Percentiles rank a stretch among this genome's conserved stretches.
Evolutionary conservation across 2,888 invertebrate genomes (phyloP).

Genomic region (Tuberolachnus salignus): DNA sequence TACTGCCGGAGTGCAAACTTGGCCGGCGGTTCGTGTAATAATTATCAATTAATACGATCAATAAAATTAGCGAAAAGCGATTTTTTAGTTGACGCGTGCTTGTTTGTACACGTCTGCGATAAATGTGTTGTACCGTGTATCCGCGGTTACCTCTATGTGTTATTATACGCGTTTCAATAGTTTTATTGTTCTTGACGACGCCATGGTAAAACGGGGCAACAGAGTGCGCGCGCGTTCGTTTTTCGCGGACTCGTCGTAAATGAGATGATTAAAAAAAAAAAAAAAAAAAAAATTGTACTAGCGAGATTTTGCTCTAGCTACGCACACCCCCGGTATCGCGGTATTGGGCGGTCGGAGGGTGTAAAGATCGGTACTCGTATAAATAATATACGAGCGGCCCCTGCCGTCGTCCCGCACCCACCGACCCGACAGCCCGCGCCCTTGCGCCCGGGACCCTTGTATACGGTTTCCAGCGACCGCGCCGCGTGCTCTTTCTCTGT

Average conservation of each 20-base stretch:
- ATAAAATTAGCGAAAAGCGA: no score
- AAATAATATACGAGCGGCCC: not conserved
- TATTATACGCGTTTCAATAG: no score
- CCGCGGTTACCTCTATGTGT: no score
- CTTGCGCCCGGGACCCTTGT: not conserved
- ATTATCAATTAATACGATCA: no score
- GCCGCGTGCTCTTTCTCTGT: not conserved
- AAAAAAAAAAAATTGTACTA: not conserved
- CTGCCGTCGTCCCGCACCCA: not conserved
- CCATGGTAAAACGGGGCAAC: no score
- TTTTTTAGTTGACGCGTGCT: no score
- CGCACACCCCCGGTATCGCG: not conserved
- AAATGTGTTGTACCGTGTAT: no score
- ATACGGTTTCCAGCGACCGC: not conserved
- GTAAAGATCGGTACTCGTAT: constrained; percentile 22
- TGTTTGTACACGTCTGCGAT: no score
- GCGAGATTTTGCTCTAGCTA: not conserved
- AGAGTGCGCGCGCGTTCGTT: not conserved
- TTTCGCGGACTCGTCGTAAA: not conserved
- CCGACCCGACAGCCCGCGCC: no score
- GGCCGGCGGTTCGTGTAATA: no score
- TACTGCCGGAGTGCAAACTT: no score
- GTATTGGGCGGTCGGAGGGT: not conserved
- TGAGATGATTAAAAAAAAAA: not conserved
- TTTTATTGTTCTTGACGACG: no score